Conservation (phyloP, 2,888 invertebrate species). For the Pilophorus perplexus region DNA sequence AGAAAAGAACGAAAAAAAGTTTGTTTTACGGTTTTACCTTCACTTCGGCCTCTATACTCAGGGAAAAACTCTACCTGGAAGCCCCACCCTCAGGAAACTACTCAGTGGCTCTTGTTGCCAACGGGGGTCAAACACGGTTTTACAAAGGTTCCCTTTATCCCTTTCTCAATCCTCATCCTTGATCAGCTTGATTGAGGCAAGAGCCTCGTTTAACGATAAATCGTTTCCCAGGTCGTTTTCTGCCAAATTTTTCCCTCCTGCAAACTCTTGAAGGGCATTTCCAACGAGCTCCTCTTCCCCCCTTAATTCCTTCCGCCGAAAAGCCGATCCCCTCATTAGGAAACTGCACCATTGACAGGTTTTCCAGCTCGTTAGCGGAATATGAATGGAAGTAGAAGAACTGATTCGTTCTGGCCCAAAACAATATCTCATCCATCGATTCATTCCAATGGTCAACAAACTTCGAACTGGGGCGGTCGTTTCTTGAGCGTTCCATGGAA, state of each 20-base stretch:
- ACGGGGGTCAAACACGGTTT: slow-evolving; percentile 2
- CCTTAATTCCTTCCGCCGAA: too few relatives aligned
- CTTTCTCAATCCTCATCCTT: background rate
- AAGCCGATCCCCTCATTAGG: too few relatives aligned
- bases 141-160: slow-evolving; percentile 5
- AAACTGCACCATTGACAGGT: too few relatives aligned
- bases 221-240: background rate
- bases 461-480: too few relatives aligned
- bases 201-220: slow-evolving; percentile 25
- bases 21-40: slow-evolving; percentile 17
- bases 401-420: too few relatives aligned
- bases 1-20: slow-evolving; percentile 4
- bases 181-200: slow-evolving; percentile 30
- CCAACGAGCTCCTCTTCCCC: too few relatives aligned
- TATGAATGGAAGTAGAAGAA: too few relatives aligned
- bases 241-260: background rate
- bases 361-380: too few relatives aligned
- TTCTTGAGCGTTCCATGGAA: too few relatives aligned
- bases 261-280: background rate
- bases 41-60: too few relatives aligned
- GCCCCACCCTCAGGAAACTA: background rate
- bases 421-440: too few relatives aligned
- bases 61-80: background rate
- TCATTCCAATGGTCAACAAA: too few relatives aligned
- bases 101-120: background rate